Conservation (phyloP, 2,113 vertebrate genomes). For the Rhinichthys klamathensis region DNA sequence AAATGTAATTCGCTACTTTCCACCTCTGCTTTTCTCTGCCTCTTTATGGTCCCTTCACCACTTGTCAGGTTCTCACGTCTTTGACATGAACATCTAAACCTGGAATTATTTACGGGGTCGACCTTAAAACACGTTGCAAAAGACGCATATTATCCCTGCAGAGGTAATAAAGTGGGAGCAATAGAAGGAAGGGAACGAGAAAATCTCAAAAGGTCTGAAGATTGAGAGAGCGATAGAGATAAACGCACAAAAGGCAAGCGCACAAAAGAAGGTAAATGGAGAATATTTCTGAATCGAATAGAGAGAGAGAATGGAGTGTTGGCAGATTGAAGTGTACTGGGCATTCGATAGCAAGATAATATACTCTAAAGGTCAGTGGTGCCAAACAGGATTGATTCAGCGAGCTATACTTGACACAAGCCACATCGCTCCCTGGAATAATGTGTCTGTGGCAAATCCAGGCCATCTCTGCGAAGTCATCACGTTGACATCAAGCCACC, state of each 20-base stretch:
- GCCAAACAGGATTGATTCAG: constrained; percentile 75
- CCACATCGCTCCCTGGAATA: constrained; percentile 55
- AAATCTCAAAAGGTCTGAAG: constrained; percentile 6
- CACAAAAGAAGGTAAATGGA: constrained; percentile 27
- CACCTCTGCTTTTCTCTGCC: background rate
- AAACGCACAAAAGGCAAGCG: constrained; percentile 27
- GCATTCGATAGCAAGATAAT: constrained; percentile 67
- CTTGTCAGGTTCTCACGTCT: background rate
- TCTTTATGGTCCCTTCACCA: constrained; percentile 13
- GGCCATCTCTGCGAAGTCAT: constrained; percentile 32
- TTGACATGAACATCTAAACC: background rate
- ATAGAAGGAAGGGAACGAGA: constrained; percentile 32
- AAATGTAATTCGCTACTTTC: too few relatives aligned
- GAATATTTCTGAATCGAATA: constrained; percentile 25
- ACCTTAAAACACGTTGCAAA: background rate
- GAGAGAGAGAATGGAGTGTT: constrained; percentile 34
- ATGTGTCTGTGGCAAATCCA: constrained; percentile 33
- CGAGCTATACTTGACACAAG: constrained; percentile 75
- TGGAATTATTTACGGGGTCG: constrained; percentile 10
- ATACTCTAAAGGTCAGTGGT: constrained; percentile 78
- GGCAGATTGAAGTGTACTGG: constrained; percentile 63
- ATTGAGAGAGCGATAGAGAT: constrained; percentile 15
- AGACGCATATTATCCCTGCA: background rate
- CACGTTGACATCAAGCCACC: constrained; percentile 34
- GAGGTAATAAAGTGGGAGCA: constrained; percentile 27